These are phyloP conservation scores for Polietes domitor DNA, from an alignment of 2,888 invertebrate species.

Conservation along the genomic window DNA sequence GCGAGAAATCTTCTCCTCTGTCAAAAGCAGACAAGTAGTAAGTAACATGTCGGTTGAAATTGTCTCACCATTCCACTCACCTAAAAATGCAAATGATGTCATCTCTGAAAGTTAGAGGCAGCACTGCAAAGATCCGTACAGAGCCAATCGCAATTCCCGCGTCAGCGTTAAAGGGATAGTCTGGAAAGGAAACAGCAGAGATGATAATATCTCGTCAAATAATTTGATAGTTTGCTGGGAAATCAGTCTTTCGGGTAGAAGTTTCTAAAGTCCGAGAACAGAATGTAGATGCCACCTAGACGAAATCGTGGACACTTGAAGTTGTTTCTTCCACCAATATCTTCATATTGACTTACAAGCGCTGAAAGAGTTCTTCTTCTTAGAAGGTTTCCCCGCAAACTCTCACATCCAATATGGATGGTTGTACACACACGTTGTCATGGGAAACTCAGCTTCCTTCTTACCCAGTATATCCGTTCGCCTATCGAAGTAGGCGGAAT, in stretches of 20 bases:
- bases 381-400: no score
- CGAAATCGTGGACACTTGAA: slow-evolving; percentile 66
- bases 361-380: no score
- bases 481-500: slow-evolving; percentile 80
- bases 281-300: background rate
- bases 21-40: background rate
- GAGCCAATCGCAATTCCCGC: slow-evolving; percentile 71
- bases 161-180: slow-evolving; percentile 68
- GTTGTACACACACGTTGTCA: no score
- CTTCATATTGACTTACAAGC: no score
- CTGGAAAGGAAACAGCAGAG: slow-evolving; percentile 47
- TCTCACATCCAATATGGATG: no score
- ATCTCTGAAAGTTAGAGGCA: slow-evolving; percentile 72
- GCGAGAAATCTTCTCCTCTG: slow-evolving; percentile 74
- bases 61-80: slow-evolving; percentile 55
- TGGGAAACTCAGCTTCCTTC: no score
- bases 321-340: no score
- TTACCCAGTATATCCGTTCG: slow-evolving; percentile 77
- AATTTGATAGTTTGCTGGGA: background rate
- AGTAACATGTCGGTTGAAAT: background rate
- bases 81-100: slow-evolving; percentile 74
- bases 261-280: no score
- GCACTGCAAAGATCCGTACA: slow-evolving; percentile 75
- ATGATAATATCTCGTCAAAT: no score
- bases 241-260: no score